Percentiles rank a stretch among this genome's conserved stretches.
Conservation (phyloP, 2,797 vertebrate species). For the Trachurus trachurus region DNA sequence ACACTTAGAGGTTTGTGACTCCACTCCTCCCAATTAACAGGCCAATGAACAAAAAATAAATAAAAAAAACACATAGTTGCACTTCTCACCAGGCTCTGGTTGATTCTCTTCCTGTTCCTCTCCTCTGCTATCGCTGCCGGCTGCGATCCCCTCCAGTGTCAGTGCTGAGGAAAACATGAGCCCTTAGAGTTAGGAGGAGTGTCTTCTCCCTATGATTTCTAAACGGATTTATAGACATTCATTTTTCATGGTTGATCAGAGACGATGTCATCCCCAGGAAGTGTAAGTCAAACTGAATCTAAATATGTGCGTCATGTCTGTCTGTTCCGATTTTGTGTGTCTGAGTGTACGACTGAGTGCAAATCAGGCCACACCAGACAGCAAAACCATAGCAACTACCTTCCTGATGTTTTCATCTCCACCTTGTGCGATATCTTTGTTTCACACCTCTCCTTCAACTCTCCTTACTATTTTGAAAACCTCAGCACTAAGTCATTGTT, state of each 20-base stretch:
- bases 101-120: background rate
- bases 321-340: background rate
- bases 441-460: background rate
- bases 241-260: background rate
- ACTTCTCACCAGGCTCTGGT: conserved; percentile 11
- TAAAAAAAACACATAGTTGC: background rate
- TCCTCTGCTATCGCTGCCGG: background rate
- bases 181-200: background rate
- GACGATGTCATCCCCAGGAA: background rate
- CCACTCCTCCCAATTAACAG: conserved; percentile 62
- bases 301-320: background rate
- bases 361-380: background rate
- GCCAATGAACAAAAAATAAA: conserved; percentile 1
- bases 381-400: background rate
- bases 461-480: background rate
- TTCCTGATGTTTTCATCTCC: background rate
- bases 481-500: no score
- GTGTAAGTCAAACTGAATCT: background rate
- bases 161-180: background rate
- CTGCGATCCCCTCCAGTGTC: background rate
- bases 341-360: background rate
- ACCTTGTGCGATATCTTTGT: background rate
- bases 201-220: background rate
- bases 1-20: conserved; percentile 55
- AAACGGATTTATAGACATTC: background rate